phyloP scores from a whole-genome alignment of 2,888 invertebrate species.

The Caradrina clavipalpis region DNA sequence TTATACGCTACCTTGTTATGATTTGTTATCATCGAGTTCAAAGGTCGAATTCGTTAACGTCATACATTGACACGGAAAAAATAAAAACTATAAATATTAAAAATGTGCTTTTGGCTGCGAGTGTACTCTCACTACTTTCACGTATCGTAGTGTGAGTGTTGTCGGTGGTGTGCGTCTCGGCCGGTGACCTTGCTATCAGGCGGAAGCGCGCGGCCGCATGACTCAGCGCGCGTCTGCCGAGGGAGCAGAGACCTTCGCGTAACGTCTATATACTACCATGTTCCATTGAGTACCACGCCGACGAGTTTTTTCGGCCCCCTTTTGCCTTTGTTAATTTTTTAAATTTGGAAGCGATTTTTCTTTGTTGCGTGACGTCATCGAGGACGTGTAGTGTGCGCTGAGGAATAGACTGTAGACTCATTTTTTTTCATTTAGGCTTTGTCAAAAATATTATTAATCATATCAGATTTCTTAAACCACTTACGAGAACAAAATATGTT shows the following conservation, averaged over 20 bases:
- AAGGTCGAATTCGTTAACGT: constrained; percentile 56
- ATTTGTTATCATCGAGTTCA: constrained; percentile 50
- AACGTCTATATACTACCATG: constrained; percentile 66
- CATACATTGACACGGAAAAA: constrained; percentile 32
- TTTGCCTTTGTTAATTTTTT: constrained; percentile 64
- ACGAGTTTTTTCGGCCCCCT: constrained; percentile 56
- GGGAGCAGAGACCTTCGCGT: constrained; percentile 86
- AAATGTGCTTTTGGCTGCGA: constrained; percentile 69
- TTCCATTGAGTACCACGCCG: constrained; percentile 64
- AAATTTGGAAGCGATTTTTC: constrained; percentile 51
- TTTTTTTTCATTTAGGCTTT: neutral
- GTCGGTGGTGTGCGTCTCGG: constrained; percentile 79
- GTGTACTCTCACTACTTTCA: constrained; percentile 90
- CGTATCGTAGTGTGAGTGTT: constrained; percentile 71
- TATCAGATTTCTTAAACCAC: constrained; percentile 14
- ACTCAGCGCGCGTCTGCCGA: constrained; percentile 88
- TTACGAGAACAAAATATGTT: neutral
- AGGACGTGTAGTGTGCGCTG: constrained; percentile 40
- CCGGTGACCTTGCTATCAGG: constrained; percentile 91
- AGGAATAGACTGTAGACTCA: constrained; percentile 5
- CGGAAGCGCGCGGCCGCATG: constrained; percentile 89
- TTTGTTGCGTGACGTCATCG: constrained; percentile 66
- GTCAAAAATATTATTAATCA: neutral
- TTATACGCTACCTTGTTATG: constrained; percentile 44
- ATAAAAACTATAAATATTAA: constrained; percentile 46